Evolutionary conservation across 2,113 vertebrate species (phyloP), one percentile per base, ranked within the genome.

Genomic region (Xerus inauris): DNA sequence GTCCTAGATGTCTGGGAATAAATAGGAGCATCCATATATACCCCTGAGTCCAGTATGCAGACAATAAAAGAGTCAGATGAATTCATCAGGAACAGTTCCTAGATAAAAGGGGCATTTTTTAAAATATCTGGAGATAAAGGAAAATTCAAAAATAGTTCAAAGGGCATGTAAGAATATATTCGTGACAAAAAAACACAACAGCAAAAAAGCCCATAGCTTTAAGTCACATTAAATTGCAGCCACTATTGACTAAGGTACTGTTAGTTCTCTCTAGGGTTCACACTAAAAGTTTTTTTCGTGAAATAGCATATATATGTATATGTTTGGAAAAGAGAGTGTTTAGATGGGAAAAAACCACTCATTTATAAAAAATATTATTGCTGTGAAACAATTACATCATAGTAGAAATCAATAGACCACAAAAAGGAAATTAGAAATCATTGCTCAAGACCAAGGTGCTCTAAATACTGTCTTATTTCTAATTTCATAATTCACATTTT

Each of bases 401-500:
- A 62, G 57, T 94, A 96, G 22, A 89, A 95, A 90, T 91, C 72
- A 89, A 86, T 87, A 96, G 62, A 87, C 47, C 80, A 45, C 26
- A 32, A 96, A 67, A 9, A 10, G 8, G 71, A 94, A 87, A 90
- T 42, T 95, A 22, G 49, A 97, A 97, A 83, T 75, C 47, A 83
- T 38, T 94, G 40, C 40, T 94, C 71, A 47, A 94, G n/a, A 71
- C 62, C 72, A 90, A 86, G 49, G 17, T 94, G 32, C 69, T 93
- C 94, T 91, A 82, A 89, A 51, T n/a, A 64, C n/a, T 90, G 30
- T 93, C 13, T 67, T 86, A 89, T 64, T 95, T 93, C 73, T 76
- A 83, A 94, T 87, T 94, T 93, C 64, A 82, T 73, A 81, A 64
- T 94, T 95, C 69, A 91, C 3, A 96, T 86, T 91, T 97, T 93